These are phyloP conservation scores for Ophion ventricosus DNA, from an alignment of 2,888 invertebrate genomes.

Conservation along the genomic window DNA sequence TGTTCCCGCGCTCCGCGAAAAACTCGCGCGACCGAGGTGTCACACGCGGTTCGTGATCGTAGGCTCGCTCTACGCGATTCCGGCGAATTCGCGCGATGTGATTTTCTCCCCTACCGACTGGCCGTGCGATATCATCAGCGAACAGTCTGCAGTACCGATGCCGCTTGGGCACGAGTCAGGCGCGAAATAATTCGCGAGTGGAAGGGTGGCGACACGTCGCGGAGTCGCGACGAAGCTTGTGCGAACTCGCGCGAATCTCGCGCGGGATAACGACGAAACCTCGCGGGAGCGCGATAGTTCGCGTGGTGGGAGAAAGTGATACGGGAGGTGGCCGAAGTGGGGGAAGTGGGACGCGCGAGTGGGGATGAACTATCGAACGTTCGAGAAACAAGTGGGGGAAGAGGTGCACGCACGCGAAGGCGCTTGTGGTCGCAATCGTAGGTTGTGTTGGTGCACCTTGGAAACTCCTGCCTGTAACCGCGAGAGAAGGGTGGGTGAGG, in stretches of 20 bases:
- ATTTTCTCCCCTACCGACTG: slow-evolving; percentile 62
- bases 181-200: slow-evolving; percentile 71
- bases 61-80: neutral
- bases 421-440: slow-evolving; percentile 31
- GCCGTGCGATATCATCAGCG: slow-evolving; percentile 58
- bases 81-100: slow-evolving; percentile 2
- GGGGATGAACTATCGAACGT: neutral
- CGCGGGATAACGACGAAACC: neutral
- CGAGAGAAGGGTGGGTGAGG: neutral
- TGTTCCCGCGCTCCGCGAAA: slow-evolving; percentile 41
- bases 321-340: slow-evolving; percentile 8
- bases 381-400: slow-evolving; percentile 4
- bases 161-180: slow-evolving; percentile 55
- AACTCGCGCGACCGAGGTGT: slow-evolving; percentile 36
- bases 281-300: neutral
- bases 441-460: slow-evolving; percentile 76
- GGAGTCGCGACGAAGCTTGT: slow-evolving; percentile 66
- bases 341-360: slow-evolving; percentile 25
- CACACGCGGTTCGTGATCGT: neutral
- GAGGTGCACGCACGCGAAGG: slow-evolving; percentile 38
- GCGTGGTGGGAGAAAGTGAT: slow-evolving; percentile 20
- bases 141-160: slow-evolving; percentile 78
- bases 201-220: slow-evolving; percentile 79
- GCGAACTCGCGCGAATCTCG: neutral
- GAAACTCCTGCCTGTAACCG: slow-evolving; percentile 76